Conservation (phyloP, 2,797 vertebrate genomes). For the Muscicapa striata region DNA sequence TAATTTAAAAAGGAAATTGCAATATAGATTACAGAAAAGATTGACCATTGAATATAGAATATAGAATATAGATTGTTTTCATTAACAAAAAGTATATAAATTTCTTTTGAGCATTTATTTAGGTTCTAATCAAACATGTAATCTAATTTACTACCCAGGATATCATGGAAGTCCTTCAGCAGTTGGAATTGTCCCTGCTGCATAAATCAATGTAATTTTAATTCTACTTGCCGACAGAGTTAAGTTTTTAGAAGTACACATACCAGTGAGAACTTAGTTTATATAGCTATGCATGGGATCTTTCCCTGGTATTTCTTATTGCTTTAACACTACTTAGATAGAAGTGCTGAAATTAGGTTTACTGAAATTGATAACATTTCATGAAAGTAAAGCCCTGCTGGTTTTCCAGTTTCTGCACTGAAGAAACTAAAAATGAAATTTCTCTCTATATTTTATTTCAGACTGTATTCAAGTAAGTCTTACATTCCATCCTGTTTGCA, state of each 20-base stretch:
- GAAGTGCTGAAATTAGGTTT: not conserved
- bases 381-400: not conserved
- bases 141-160: not conserved
- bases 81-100: not conserved
- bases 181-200: not conserved
- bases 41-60: not conserved
- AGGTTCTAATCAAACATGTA: not conserved
- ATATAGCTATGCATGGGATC: not conserved
- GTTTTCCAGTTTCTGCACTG: not conserved
- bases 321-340: not conserved
- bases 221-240: not conserved
- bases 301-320: not conserved
- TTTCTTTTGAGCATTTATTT: not conserved
- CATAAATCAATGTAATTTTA: not conserved
- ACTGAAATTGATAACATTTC: not conserved
- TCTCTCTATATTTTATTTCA: not conserved
- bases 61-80: not conserved
- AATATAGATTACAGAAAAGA: not conserved
- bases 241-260: not conserved
- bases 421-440: not conserved
- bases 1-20: not conserved
- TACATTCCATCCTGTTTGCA: not conserved
- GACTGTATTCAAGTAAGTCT: not conserved
- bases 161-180: not conserved
- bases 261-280: not conserved